Percentiles rank a stretch among this genome's conserved stretches.
These are phyloP conservation scores for Eulemur rubriventer DNA, from an alignment of 2,797 vertebrate genomes.

Conservation along the genomic window DNA sequence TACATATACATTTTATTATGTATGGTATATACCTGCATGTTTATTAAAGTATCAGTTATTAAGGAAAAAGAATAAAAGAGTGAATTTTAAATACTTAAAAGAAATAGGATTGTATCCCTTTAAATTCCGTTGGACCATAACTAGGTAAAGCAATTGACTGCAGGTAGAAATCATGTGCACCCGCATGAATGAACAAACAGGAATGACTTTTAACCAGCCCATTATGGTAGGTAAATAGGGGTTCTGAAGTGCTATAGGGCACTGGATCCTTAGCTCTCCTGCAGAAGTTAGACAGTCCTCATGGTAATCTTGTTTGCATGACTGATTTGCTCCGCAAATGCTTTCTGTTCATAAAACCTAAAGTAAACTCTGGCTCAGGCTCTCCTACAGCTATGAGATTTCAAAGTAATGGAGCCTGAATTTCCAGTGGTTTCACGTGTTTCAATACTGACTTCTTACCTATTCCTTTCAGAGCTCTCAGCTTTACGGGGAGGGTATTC, in stretches of 20 bases:
- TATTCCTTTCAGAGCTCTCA: background rate
- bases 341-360: background rate
- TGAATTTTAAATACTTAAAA: background rate
- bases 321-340: background rate
- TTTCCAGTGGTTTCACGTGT: background rate
- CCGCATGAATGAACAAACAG: background rate
- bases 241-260: background rate
- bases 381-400: background rate
- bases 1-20: no score
- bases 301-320: background rate
- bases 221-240: background rate
- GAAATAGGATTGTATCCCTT: background rate
- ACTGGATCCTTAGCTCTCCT: background rate
- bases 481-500: background rate
- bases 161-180: fast-evolving
- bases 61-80: background rate
- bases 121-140: background rate
- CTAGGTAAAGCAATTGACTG: background rate
- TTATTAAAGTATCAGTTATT: background rate
- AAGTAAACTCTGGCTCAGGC: background rate
- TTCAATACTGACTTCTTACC: background rate
- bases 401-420: background rate
- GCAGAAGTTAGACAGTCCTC: background rate
- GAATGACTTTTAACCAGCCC: no score
- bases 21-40: background rate